Evolutionary conservation across 1,140 invertebrate species (phyloP), one percentile per base, ranked within the genome.

Genomic region (Drosophila hydei): DNA sequence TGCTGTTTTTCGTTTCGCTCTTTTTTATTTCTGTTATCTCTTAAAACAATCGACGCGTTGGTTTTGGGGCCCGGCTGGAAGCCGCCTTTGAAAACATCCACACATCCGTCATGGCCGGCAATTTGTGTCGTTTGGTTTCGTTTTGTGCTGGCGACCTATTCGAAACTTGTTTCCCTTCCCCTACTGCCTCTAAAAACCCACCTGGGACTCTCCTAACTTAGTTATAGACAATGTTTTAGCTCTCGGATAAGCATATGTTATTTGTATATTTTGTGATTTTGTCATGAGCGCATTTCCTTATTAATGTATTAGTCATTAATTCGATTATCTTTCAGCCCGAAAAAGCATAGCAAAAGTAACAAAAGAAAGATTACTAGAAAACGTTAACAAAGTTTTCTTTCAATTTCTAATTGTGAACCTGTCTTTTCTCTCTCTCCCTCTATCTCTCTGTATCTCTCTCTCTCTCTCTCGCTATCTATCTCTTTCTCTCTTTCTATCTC

Each of bases 101-200:
- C 73, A 51, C 71, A 81, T 81, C 59, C 81, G 79, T 83, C 79
- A 81, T 58, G 78, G 70, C 70, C 64, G 68, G 59, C 75, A 78
- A 81, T 78, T 81, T 71, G 75, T 78, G 62, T 58, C 62, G 54
- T 56, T 81, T 52, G 38, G 47, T 78, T 67, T 58, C 54, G 54
- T 56, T 81, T 58, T 43, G 47, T 67, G 68, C 50, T 64, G 48
- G 68, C 18, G 55, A 43, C 23, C 23, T 54, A n/a, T 30, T 51
- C 6, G 8, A 8, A 1, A 23, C 47, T 2, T 25, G n/a, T 42
- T 25, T 7, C 27, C 8, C 0, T 4, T 42, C 11, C 42, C 25
- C 48, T 54, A 11, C 6, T 14, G 5, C 5, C 16, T n/a, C n/a
- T n/a, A n/a, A n/a, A n/a, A n/a, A n/a, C 18, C 18, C 42, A 8